phyloP scores from a whole-genome alignment of 2,113 vertebrate genomes.

The Mastomys natalensis region DNA sequence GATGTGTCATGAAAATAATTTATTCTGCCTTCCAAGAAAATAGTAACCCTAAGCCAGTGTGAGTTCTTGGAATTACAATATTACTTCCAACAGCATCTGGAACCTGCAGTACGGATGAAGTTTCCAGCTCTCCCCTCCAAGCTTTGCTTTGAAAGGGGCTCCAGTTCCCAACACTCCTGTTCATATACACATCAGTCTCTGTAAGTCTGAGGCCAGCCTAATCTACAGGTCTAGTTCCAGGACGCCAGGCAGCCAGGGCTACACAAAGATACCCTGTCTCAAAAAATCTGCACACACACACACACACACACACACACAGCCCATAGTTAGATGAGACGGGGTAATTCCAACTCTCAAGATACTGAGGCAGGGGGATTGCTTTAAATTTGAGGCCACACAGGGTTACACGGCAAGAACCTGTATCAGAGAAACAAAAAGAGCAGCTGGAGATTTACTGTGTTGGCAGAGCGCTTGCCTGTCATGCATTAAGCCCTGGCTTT shows the following conservation, averaged over 20 bases:
- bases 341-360: not conserved
- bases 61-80: no score
- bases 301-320: not conserved
- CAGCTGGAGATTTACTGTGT: not conserved
- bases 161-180: not conserved
- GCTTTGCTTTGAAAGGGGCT: not conserved
- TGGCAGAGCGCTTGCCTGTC: not conserved
- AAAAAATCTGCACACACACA: no score
- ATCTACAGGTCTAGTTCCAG: no score
- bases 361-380: not conserved
- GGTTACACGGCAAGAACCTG: not conserved
- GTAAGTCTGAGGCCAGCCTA: not conserved
- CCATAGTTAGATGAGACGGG: no score
- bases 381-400: not conserved
- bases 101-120: not conserved
- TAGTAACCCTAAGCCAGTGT: no score
- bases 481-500: no score
- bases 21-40: not conserved
- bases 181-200: not conserved
- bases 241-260: no score
- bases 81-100: not conserved
- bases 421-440: not conserved
- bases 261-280: no score
- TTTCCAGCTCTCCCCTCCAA: not conserved
- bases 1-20: not conserved